Evolutionary conservation across 2,888 invertebrate species (phyloP), one percentile per base, ranked within the genome.

Genomic region (Sepioteuthis lessoniana): DNA sequence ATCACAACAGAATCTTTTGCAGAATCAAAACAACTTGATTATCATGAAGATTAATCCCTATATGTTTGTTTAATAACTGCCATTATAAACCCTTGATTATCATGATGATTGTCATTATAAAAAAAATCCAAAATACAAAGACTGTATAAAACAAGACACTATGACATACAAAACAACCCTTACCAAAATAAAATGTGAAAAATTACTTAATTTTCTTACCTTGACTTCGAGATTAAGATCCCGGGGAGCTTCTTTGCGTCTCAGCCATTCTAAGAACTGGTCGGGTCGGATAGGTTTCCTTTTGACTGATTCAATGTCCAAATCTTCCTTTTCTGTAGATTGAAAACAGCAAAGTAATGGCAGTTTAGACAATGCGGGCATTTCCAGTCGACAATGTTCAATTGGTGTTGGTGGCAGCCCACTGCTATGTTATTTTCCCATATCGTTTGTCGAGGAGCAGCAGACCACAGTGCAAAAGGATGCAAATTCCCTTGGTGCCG

Each of bases 341-440:
- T 47, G 47, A 55, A 93, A 93, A 93, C 93, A 93, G 38, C 93
- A 93, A 35, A 93, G 60, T 50, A 50, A 35, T 35, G 93, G 93
- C 38, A 93, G 37, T 50, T 50, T 93, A 35, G 93, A 35, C 93
- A 93, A 37, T 50, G 93, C 55, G 60, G 93, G 93, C 93, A 93
- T 93, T 60, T 93, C 93, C n/a, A 92, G 19, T n/a, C 42, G 46
- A 46, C 42, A 47, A 92, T 42, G 92, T 91, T 38, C 42, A 42
- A 46, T 38, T 91, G 91, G 91, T 91, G 91, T 38, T 38, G 91
- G 91, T 91, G 91, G 91, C 31, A 35, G 91, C 76, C n/a, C 76
- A n/a, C 76, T 76, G 76, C n/a, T 76, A 76, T 35, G 76, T 76
- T 76, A 76, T 76, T 76, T n/a, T 76, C 4, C 76, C 76, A 76